Base-by-base conservation (phyloP, 1,140 invertebrate species). In the Helicoverpa armigera region DNA sequence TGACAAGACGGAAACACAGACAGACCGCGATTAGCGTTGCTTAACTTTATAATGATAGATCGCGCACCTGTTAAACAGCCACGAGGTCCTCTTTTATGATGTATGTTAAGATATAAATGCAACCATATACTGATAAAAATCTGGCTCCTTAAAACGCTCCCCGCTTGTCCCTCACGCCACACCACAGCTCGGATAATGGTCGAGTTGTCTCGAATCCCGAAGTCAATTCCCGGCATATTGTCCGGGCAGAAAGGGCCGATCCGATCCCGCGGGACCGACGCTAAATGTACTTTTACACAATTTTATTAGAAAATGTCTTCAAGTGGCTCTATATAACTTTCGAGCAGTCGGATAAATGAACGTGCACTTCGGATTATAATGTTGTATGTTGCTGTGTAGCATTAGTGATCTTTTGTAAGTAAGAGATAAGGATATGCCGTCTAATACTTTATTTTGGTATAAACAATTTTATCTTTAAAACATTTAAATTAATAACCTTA, bases 191-290 rank as follows among this genome's bases (percentile, higher is more conserved):
- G 79, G 82, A 91, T 88, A 91, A 91, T 88, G 73, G 87, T 81
- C 82, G 83, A 91, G 88, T 91, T 92, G 87, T 88, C 88, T 91
- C 83, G 89, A 92, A 91, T 90, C 89, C 89, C 86, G 86, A 86
- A 91, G 90, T 92, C 89, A 91, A 92, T 91, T 90, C 84, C 83
- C 84, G 83, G 83, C 87, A 86, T 86, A 91, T 91, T 91, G 89
- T 90, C 87, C 86, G 82, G 63, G 72, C 61, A 85, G 84, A 88
- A 90, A 86, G 77, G 84, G 56, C 70, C 76, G 67, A 75, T 63
- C 53, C 31, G 53, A 70, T 76, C 80, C 80, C 74, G 16, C 56
- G 80, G 58, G 80, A 82, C 75, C 9, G 29, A 31, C 80, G 58
- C 60, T 73, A 80, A 82, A 82, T 78, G 75, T 77, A 78, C 74